Evolutionary conservation across 2,888 invertebrate species (phyloP).

Genomic region (Anodontia alba): DNA sequence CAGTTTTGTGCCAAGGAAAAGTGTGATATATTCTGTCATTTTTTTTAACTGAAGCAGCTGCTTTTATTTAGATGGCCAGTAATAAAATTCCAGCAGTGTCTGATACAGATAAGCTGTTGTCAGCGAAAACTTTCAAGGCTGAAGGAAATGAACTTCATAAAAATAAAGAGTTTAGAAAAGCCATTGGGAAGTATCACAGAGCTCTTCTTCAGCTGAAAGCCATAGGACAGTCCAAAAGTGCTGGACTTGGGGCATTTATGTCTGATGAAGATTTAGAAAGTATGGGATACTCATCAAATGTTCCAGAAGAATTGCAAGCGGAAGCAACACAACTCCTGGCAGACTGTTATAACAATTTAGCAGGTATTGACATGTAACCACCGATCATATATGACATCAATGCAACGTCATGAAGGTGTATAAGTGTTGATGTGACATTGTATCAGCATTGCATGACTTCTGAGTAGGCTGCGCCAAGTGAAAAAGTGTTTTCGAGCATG

Average conservation of each 20-base stretch:
- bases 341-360: slow-evolving; percentile 83
- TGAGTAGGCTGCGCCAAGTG: too few relatives aligned
- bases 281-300: slow-evolving; percentile 41
- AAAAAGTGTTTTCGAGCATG: too few relatives aligned
- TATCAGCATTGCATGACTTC: too few relatives aligned
- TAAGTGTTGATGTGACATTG: too few relatives aligned
- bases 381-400: background rate
- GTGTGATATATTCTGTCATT: too few relatives aligned
- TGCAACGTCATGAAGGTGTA: background rate
- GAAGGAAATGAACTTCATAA: slow-evolving; percentile 81
- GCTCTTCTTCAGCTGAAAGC: slow-evolving; percentile 79
- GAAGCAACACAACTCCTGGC: slow-evolving; percentile 69
- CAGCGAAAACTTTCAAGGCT: slow-evolving; percentile 75
- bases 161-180: slow-evolving; percentile 71
- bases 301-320: slow-evolving; percentile 61
- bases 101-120: slow-evolving; percentile 55
- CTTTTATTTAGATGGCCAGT: background rate
- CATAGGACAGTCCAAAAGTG: slow-evolving; percentile 63
- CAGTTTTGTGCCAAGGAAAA: background rate
- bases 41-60: too few relatives aligned
- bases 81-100: background rate
- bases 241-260: slow-evolving; percentile 53
- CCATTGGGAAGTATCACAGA: slow-evolving; percentile 82
- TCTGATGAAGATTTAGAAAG: slow-evolving; percentile 42
- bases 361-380: too few relatives aligned